Evolutionary conservation across 2,113 vertebrate species (phyloP).

Genomic region (Dasyurus viverrinus): DNA sequence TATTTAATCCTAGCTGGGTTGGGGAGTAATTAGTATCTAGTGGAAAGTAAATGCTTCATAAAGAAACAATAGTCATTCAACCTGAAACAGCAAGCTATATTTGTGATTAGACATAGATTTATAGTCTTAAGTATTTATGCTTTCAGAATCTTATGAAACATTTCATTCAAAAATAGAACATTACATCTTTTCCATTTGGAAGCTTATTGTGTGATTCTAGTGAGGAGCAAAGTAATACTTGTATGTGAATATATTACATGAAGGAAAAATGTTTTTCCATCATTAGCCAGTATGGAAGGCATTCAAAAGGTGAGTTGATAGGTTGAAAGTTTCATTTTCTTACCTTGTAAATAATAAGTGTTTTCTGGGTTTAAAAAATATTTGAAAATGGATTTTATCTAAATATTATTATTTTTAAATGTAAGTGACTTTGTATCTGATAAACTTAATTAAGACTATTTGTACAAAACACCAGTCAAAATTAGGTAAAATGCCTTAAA

Average conservation of each 20-base stretch:
- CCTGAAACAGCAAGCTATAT: slow-evolving; percentile 24
- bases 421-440: slow-evolving; percentile 65
- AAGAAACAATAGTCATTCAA: slow-evolving; percentile 5
- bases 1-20: slow-evolving; percentile 38
- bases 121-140: slow-evolving; percentile 3
- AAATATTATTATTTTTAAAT: slow-evolving; percentile 51
- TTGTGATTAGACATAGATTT: slow-evolving; percentile 38
- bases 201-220: slow-evolving; percentile 49
- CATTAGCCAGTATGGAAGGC: slow-evolving; percentile 33
- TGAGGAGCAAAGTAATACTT: slow-evolving; percentile 47
- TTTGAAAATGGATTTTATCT: slow-evolving; percentile 35
- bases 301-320: slow-evolving; percentile 41
- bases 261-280: slow-evolving; percentile 30
- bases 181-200: slow-evolving; percentile 6
- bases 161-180: slow-evolving; percentile 25
- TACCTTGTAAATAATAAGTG: slow-evolving; percentile 5
- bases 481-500: slow-evolving; percentile 45
- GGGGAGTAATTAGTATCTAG: slow-evolving; percentile 8
- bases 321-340: slow-evolving; percentile 28
- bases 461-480: slow-evolving; percentile 38
- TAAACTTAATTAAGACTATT: slow-evolving; percentile 51
- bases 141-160: slow-evolving; percentile 17
- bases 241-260: slow-evolving; percentile 31
- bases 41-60: neutral
- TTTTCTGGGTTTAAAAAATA: slow-evolving; percentile 17